These are phyloP conservation scores for Eristalis arbustorum DNA, from an alignment of 2,888 invertebrate genomes.

Conservation along the genomic window DNA sequence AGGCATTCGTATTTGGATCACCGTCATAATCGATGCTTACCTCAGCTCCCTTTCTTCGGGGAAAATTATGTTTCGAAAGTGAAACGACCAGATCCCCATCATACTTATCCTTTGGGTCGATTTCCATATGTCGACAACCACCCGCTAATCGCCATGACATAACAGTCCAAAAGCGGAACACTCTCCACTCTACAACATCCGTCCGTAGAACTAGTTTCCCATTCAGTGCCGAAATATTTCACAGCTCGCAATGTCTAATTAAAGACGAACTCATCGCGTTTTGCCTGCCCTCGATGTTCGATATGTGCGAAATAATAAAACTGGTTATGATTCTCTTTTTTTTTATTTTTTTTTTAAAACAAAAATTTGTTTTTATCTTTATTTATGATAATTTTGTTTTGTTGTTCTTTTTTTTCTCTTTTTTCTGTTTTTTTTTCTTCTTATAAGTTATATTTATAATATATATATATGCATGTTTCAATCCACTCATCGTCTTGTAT, in stretches of 20 bases:
- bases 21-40: no score
- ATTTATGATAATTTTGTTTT: constrained; percentile 62
- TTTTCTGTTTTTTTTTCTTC: constrained; percentile 27
- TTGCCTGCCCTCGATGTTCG: not conserved
- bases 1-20: no score
- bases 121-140: no score
- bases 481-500: constrained; percentile 71
- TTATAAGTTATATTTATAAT: constrained; percentile 44
- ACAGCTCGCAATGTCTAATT: not conserved
- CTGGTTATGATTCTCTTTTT: constrained; percentile 48
- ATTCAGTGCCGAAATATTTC: not conserved
- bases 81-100: no score
- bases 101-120: no score
- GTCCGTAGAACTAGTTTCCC: no score
- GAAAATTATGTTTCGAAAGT: no score
- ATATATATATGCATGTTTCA: constrained; percentile 66
- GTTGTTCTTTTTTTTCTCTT: constrained; percentile 42
- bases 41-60: no score
- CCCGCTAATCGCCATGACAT: no score
- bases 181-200: no score
- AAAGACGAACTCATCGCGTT: no score
- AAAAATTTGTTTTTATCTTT: constrained; percentile 68
- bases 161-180: no score
- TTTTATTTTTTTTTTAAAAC: constrained; percentile 69
- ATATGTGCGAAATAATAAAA: constrained; percentile 66